Evolutionary conservation across 2,113 vertebrate species (phyloP).

Genomic region (Miniopterus natalensis): DNA sequence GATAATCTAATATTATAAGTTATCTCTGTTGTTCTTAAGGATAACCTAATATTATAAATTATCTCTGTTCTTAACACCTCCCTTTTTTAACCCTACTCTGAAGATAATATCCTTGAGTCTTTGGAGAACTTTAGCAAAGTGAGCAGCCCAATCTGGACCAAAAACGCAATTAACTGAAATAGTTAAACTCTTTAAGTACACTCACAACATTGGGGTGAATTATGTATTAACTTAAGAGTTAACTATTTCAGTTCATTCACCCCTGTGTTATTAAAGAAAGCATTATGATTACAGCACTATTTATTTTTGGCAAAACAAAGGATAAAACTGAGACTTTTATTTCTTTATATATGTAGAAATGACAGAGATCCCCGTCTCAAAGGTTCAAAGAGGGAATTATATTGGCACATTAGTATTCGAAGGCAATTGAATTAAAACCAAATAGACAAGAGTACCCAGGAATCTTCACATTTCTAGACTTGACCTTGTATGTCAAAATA

Average conservation of each 20-base stretch:
- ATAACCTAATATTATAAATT: background rate
- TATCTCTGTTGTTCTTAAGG: background rate
- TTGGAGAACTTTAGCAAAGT: constrained; percentile 57
- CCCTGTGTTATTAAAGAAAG: background rate
- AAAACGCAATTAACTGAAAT: background rate
- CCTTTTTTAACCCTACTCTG: background rate
- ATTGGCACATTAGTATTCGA: background rate
- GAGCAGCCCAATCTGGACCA: background rate
- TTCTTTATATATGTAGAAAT: background rate
- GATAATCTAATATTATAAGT: background rate
- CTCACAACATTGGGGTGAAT: background rate
- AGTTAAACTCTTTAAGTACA: constrained; percentile 24
- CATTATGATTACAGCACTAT: background rate
- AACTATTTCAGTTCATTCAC: background rate
- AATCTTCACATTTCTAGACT: background rate
- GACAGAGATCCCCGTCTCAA: background rate
- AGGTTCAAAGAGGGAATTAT: constrained; percentile 36
- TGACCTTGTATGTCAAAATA: constrained; percentile 55
- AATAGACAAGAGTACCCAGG: background rate
- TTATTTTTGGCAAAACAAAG: background rate
- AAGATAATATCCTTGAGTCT: constrained; percentile 19
- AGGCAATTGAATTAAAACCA: constrained; percentile 40
- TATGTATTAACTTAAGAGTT: background rate
- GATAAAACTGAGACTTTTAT: background rate
- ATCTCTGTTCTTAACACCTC: background rate